Percentiles rank a stretch among this genome's conserved stretches.
Conservation (phyloP, 2,113 vertebrate species). For the Tupaia chinensis region DNA sequence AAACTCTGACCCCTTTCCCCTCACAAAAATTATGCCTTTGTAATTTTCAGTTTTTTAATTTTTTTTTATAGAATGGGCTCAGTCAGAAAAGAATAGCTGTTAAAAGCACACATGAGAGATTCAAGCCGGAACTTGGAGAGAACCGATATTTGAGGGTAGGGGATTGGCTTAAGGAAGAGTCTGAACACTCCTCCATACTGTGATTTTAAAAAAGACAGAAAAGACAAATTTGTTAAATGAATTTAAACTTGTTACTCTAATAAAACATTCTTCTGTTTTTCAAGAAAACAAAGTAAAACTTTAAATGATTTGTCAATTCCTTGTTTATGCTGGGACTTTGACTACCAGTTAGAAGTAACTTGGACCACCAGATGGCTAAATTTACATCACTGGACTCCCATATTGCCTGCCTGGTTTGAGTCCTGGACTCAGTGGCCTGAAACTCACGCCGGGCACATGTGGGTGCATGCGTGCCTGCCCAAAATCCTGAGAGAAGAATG, state of each 20-base stretch:
- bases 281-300: not conserved
- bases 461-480: too few species aligned
- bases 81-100: not conserved
- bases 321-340: not conserved
- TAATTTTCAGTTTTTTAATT: not conserved
- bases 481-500: too few species aligned
- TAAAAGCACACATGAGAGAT: not conserved
- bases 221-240: not conserved
- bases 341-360: not conserved
- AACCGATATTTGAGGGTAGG: not conserved
- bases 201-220: not conserved
- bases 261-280: not conserved
- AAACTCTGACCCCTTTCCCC: not conserved
- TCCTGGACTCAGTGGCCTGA: too few species aligned
- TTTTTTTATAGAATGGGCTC: not conserved
- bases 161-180: not conserved
- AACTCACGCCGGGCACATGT: too few species aligned
- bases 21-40: not conserved
- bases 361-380: too few species aligned
- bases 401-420: too few species aligned
- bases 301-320: not conserved
- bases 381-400: too few species aligned
- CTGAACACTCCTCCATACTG: not conserved
- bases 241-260: not conserved
- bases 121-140: not conserved